These are phyloP conservation scores for Drosophila subpulchrella DNA, from an alignment of 1,140 invertebrate genomes.

Conservation along the genomic window DNA sequence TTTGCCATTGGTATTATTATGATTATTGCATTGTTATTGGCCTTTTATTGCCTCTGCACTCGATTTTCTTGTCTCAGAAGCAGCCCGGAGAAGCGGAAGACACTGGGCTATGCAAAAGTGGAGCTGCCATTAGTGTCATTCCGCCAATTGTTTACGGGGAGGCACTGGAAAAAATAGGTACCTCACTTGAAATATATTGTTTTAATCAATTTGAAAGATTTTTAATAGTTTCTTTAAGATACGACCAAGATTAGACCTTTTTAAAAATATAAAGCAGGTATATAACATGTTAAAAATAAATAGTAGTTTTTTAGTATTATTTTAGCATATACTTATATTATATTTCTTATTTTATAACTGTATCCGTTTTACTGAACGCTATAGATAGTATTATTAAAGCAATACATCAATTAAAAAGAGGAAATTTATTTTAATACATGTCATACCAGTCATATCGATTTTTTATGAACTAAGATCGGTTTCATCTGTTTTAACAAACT, in stretches of 20 bases:
- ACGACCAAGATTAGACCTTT: no score
- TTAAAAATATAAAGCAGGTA: no score
- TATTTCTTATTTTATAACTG: neutral
- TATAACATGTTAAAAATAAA: no score
- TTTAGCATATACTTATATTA: neutral
- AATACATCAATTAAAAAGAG: neutral
- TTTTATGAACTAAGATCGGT: neutral
- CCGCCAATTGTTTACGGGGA: conserved; percentile 53
- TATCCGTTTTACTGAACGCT: neutral
- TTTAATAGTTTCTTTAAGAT: neutral
- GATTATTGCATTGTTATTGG: conserved; percentile 83
- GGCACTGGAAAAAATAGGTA: conserved; percentile 5
- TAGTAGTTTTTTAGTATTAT: no score
- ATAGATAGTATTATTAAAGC: no score
- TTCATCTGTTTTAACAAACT: neutral
- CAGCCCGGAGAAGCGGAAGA: conserved; percentile 31
- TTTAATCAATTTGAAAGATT: no score
- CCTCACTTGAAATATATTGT: no score
- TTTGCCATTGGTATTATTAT: conserved; percentile 77
- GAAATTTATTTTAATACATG: neutral
- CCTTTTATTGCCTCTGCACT: conserved; percentile 74
- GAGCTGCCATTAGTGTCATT: conserved; percentile 44
- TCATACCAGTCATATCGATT: neutral
- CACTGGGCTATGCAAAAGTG: conserved; percentile 41
- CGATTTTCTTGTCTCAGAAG: conserved; percentile 54